A percentile compares a stretch with the other conserved stretches of the same genome.
phyloP scores from a whole-genome alignment of 2,113 vertebrate species.

The Perca fluviatilis region DNA sequence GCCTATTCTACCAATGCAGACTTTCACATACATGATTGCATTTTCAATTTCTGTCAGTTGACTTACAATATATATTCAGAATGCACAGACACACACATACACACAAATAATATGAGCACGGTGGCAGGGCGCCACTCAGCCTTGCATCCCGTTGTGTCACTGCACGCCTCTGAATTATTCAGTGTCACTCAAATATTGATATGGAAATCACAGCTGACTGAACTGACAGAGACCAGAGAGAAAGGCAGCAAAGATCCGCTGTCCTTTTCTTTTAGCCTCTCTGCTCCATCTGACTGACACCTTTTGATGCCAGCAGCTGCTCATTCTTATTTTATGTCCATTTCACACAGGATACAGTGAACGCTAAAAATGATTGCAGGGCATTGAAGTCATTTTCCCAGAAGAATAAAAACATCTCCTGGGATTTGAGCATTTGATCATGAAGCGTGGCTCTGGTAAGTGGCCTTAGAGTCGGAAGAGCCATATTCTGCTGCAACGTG shows the following conservation, averaged over 20 bases:
- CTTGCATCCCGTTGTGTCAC: conserved; percentile 83
- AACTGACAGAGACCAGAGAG: conserved; percentile 76
- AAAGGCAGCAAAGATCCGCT: conserved; percentile 56
- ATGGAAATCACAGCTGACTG: conserved; percentile 87
- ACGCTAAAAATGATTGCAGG: conserved; percentile 19
- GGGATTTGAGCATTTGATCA: conserved; percentile 41
- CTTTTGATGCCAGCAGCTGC: conserved; percentile 65
- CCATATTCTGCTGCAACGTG: conserved; percentile 8
- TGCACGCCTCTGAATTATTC: conserved; percentile 85
- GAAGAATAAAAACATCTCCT: conserved; percentile 42
- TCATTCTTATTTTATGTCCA: conserved; percentile 70
- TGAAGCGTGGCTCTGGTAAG: conserved; percentile 16
- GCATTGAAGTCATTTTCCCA: conserved; percentile 25
- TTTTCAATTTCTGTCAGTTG: conserved; percentile 70
- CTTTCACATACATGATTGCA: conserved; percentile 64
- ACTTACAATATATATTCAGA: conserved; percentile 67
- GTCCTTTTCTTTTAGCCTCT: conserved; percentile 59
- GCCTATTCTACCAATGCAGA: conserved; percentile 42
- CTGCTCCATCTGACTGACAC: conserved; percentile 67
- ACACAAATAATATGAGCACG: conserved; percentile 63
- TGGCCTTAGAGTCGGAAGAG: conserved; percentile 8
- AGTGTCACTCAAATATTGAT: conserved; percentile 89
- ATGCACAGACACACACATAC: conserved; percentile 51
- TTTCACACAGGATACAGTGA: conserved; percentile 49
- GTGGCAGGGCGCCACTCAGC: conserved; percentile 79